Evolutionary conservation across 1,140 invertebrate genomes (phyloP), one percentile per base, ranked within the genome.

Genomic region (Drosophila santomea): DNA sequence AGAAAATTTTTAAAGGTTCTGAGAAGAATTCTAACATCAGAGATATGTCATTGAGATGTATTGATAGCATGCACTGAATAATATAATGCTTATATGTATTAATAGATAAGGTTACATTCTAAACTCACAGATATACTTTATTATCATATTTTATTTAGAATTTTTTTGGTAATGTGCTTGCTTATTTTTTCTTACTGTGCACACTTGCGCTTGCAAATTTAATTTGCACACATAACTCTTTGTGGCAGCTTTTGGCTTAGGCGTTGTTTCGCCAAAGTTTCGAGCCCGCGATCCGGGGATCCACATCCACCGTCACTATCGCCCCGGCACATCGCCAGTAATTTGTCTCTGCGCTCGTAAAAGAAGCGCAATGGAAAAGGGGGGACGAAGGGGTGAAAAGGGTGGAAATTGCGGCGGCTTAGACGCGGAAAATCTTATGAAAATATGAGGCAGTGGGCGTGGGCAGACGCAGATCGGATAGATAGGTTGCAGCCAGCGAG

Each of bases 271-370:
- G 56, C 63, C 60, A 77, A 78, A 71, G 55, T 51, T 61, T 20
- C 44, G 44, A 76, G 39, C 55, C 51, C 55, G 39, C 39, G 63
- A 52, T 63, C 48, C 47, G 44, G 69, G 73, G 47, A 58, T 79
- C 61, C 43, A 69, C 52, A 58, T 79, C 61, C 43, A 69, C 52
- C 59, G 17, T 44, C 56, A 41, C 68, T 81, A 85, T 85, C 81
- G 81, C 51, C 20, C 47, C 44, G 66, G 52, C 51, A 58, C 81
- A 88, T 88, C 76, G 72, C 67, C 73, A 80, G 62, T 83, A 80
- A 88, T 88, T 88, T 88, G 84, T 88, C 84, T 88, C 84, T 89
- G 84, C 84, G 64, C 83, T 84, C 73, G 80, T 84, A 84, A 84
- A 84, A 85, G 68, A 23, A 41, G 41, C 36, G 44, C 41, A 0